These are phyloP conservation scores for Leptopilina boulardi DNA, from an alignment of 1,140 invertebrate genomes.

Conservation along the genomic window DNA sequence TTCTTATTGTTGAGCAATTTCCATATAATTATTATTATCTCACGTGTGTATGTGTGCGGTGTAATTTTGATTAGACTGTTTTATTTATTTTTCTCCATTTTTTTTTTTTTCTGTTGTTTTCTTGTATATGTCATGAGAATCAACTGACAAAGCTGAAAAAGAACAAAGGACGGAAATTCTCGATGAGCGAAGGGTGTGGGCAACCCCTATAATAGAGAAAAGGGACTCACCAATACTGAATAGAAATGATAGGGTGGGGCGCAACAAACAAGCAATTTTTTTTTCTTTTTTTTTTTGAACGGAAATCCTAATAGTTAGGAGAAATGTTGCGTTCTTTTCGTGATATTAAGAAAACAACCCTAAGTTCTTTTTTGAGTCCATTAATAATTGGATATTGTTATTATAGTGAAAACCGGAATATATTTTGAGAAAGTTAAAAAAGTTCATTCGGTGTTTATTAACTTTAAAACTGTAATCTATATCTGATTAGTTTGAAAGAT, in stretches of 20 bases:
- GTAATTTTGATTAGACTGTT: no score
- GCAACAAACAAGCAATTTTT: slow-evolving; percentile 11
- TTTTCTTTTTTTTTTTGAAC: background rate
- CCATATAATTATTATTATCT: no score
- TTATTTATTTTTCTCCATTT: no score
- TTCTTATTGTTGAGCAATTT: no score
- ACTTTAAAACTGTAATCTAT: no score
- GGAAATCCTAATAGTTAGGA: slow-evolving; percentile 1
- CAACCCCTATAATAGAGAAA: slow-evolving; percentile 1
- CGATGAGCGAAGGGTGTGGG: background rate
- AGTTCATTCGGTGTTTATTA: no score
- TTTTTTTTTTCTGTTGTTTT: background rate
- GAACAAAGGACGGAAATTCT: background rate
- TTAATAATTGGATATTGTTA: background rate
- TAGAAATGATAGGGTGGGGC: background rate
- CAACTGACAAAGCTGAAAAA: background rate
- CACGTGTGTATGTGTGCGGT: no score
- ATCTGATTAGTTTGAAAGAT: slow-evolving; percentile 3
- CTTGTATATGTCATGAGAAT: background rate
- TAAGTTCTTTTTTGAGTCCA: background rate
- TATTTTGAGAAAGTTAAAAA: no score
- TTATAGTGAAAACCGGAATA: background rate
- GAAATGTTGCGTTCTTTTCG: slow-evolving; percentile 6
- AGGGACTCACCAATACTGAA: background rate
- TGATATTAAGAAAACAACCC: background rate